Conservation (phyloP, 2,888 invertebrate species). For the Aphidoletes aphidimyza region DNA sequence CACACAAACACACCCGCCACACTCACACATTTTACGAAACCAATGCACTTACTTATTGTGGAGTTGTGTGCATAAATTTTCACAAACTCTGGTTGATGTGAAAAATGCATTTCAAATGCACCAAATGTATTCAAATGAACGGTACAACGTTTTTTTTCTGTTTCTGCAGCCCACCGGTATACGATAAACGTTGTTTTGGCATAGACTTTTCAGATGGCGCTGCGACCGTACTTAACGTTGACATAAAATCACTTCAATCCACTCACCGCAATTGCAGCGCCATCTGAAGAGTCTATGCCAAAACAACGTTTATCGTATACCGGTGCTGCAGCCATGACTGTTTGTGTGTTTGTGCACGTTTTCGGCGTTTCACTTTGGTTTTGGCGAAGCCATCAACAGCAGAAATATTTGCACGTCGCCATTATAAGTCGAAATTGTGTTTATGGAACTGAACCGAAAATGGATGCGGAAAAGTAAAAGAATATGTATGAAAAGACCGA, state of each 20-base stretch:
- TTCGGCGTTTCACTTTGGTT: neutral
- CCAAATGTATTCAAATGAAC: slow-evolving; percentile 49
- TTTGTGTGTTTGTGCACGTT: neutral
- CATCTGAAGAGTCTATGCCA: too few relatives aligned
- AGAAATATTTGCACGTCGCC: slow-evolving; percentile 43
- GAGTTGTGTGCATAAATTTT: slow-evolving; percentile 27
- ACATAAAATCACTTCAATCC: too few relatives aligned
- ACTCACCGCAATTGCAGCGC: too few relatives aligned
- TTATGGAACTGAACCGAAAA: neutral
- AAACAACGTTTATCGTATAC: too few relatives aligned
- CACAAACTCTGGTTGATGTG: slow-evolving; percentile 20
- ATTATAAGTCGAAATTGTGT: slow-evolving; percentile 33
- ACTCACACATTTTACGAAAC: neutral
- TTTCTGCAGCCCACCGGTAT: too few relatives aligned
- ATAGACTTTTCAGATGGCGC: too few relatives aligned
- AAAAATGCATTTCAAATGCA: slow-evolving; percentile 25
- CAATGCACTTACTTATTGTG: slow-evolving; percentile 38
- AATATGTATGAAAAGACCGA: neutral
- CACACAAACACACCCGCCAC: neutral
- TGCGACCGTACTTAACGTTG: too few relatives aligned
- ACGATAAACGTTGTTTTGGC: too few relatives aligned
- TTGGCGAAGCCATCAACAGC: slow-evolving; percentile 17
- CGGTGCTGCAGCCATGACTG: neutral
- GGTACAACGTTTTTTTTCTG: neutral
- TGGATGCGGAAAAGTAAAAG: neutral